A percentile compares a stretch with the other conserved stretches of the same genome.
phyloP scores from a whole-genome alignment of 2,888 invertebrate species.

The Villa cingulata region DNA sequence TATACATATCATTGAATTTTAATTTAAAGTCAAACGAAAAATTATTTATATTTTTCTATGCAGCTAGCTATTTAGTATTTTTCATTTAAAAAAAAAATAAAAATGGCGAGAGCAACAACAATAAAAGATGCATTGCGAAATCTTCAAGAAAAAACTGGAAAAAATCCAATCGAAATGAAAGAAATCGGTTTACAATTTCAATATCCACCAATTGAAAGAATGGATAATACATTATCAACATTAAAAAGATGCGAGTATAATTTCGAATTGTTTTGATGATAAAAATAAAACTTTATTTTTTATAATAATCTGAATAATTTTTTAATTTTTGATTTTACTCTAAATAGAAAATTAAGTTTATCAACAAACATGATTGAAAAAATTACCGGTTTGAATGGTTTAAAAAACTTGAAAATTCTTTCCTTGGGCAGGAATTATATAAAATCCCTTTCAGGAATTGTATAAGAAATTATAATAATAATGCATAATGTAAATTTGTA shows the following conservation, averaged over 20 bases:
- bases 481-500: no score
- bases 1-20: no score
- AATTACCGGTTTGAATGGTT: slow-evolving; percentile 64
- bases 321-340: neutral
- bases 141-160: slow-evolving; percentile 68
- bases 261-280: neutral
- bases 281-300: slow-evolving; percentile 5
- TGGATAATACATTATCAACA: slow-evolving; percentile 70
- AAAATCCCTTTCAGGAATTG: slow-evolving; percentile 76
- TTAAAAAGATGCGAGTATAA: slow-evolving; percentile 65
- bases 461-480: slow-evolving; percentile 33
- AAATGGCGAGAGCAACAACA: slow-evolving; percentile 53
- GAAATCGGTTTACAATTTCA: slow-evolving; percentile 76
- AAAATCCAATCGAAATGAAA: slow-evolving; percentile 50
- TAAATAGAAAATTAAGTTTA: slow-evolving; percentile 62
- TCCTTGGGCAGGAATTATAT: slow-evolving; percentile 82
- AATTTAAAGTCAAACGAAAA: no score
- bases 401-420: slow-evolving; percentile 72
- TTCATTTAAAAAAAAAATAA: neutral
- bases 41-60: no score
- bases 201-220: slow-evolving; percentile 89
- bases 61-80: neutral
- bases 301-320: slow-evolving; percentile 17
- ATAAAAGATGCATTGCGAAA: slow-evolving; percentile 76
- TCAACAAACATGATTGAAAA: slow-evolving; percentile 94